Conservation (phyloP, 2,113 vertebrate genomes). For the Tenrec ecaudatus region DNA sequence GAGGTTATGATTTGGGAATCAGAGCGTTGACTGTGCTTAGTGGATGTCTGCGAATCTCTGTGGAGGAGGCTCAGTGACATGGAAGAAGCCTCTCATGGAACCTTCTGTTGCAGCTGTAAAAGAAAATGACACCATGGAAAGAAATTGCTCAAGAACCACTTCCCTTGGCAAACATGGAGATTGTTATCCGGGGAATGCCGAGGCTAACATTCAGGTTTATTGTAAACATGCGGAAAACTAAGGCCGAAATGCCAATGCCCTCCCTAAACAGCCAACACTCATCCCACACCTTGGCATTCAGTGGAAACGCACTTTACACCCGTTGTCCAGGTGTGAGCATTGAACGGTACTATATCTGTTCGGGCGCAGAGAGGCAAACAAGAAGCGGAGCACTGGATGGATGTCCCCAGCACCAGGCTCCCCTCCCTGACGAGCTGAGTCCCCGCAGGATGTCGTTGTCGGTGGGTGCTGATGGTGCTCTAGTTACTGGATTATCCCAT, state of each 20-base stretch:
- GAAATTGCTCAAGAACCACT: constrained; percentile 38
- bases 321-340: rapidly evolving
- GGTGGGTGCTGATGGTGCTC: no score
- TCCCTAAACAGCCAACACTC: background rate
- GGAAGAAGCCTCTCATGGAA: background rate
- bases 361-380: background rate
- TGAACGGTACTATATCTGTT: background rate
- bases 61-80: background rate
- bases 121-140: background rate
- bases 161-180: background rate
- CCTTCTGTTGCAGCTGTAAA: background rate
- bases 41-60: background rate
- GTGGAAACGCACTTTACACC: background rate
- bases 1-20: background rate
- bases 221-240: background rate
- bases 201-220: background rate
- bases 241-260: background rate
- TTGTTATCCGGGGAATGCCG: constrained; percentile 1
- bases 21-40: background rate
- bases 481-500: background rate
- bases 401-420: background rate
- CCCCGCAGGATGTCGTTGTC: no score
- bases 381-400: no score
- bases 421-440: no score
- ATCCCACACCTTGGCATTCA: rapidly evolving